Conservation (phyloP, 2,797 vertebrate genomes). For the Lithobates pipiens region DNA sequence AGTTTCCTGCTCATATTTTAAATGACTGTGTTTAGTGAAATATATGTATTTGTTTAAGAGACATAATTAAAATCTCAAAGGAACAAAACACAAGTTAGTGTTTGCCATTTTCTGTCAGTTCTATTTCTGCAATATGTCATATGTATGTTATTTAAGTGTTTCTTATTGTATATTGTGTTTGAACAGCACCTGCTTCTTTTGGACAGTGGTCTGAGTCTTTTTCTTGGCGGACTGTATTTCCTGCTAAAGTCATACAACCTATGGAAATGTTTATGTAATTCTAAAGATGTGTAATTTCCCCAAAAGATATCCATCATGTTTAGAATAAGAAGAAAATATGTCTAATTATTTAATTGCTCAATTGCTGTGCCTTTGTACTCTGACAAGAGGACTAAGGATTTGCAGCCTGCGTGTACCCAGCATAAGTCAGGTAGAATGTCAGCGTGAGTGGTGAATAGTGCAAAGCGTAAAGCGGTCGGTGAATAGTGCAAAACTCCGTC, state of each 20-base stretch:
- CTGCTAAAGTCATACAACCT: slow-evolving; percentile 19
- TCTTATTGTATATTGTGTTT: slow-evolving; percentile 19
- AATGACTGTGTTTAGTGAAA: background rate
- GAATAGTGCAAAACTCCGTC: background rate
- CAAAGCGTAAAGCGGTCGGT: background rate
- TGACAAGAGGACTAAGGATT: too few species aligned
- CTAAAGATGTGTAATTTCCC: slow-evolving; percentile 11
- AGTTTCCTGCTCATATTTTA: background rate
- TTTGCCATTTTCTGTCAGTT: background rate
- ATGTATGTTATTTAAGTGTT: slow-evolving; percentile 17
- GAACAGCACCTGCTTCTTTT: slow-evolving; percentile 38
- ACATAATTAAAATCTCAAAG: background rate
- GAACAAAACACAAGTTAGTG: background rate
- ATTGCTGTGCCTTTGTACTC: too few species aligned
- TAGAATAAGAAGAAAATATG: background rate
- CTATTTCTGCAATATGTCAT: background rate
- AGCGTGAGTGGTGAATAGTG: background rate
- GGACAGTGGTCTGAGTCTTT: slow-evolving; percentile 1
- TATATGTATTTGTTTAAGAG: background rate
- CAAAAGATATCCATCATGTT: slow-evolving; percentile 5
- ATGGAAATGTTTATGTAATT: slow-evolving; percentile 33
- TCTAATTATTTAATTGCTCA: background rate
- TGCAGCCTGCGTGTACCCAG: too few species aligned
- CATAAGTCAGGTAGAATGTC: background rate
- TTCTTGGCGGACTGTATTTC: slow-evolving; percentile 20